A percentile compares a stretch with the other conserved stretches of the same genome.
Evolutionary conservation across 2,797 vertebrate genomes (phyloP).

Genomic region (Arnoldichthys spilopterus): DNA sequence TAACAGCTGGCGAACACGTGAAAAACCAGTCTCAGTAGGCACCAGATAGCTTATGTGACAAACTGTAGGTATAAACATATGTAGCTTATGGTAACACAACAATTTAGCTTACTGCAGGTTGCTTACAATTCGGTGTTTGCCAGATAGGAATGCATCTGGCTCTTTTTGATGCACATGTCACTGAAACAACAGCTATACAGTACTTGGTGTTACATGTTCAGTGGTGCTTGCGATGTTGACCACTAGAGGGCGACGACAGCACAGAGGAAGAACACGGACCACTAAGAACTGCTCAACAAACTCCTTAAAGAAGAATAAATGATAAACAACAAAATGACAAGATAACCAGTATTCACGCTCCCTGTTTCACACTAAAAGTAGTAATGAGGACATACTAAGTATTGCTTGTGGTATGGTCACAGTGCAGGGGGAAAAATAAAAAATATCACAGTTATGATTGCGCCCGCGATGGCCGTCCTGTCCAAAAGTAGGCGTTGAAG

Average conservation of each 20-base stretch:
- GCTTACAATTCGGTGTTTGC: not conserved
- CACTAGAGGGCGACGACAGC: constrained; percentile 7
- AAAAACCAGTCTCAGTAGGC: not conserved
- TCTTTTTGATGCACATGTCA: not conserved
- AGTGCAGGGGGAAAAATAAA: not conserved
- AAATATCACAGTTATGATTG: not conserved
- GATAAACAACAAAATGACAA: not conserved
- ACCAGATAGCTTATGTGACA: not conserved
- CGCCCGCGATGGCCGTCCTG: not conserved
- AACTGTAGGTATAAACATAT: not conserved
- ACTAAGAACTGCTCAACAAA: not conserved
- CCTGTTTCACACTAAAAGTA: not conserved
- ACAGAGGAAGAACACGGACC: not conserved
- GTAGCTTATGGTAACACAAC: not conserved
- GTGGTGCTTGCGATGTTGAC: not conserved
- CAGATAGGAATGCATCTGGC: not conserved
- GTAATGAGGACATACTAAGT: not conserved
- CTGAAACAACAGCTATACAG: constrained; percentile 4
- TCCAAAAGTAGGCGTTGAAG: not conserved
- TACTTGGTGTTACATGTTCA: not conserved
- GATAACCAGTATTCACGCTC: not conserved
- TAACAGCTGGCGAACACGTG: not conserved
- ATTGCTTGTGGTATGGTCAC: not conserved
- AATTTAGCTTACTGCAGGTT: constrained; percentile 3
- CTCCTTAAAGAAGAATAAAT: not conserved